Evolutionary conservation across 2,113 vertebrate genomes (phyloP), one percentile per base, ranked within the genome.

Genomic region (Cettia cetti): DNA sequence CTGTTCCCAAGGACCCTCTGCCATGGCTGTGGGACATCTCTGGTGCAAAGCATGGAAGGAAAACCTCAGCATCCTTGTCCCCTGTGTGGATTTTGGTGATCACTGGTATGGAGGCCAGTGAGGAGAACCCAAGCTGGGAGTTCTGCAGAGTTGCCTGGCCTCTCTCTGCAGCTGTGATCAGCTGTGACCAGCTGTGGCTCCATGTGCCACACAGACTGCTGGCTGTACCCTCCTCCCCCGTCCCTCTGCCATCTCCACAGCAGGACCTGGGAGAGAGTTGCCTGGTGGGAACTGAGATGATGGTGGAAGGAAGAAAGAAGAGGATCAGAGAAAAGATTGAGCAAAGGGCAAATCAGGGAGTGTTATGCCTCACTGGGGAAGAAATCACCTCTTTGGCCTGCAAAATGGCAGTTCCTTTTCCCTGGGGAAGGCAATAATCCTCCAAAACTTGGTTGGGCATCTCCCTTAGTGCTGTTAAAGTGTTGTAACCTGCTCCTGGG

Each of bases 91-190:
- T 22, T 69, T 71, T 3, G 8, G 33, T 37, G 21, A 18, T 75
- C 49, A 5, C 37, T 6, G 2, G 18, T 7, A 0, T 20, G 59
- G 77, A 30, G 0, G 2, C 63, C 53, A 19, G 30, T 15, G 68
- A 83, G 87, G 31, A 87, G 70, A 45, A 27, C 3, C 26, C 1
- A 4, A 71, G 69, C 61, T 77, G 89, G 26, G 42, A 42, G 75
- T 20, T 30, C 35, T 45, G 50, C 64, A 37, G 86, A 86, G 57
- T 49, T 94, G 57, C 82, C 59, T 56, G 70, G 77, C 33, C 57
- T 66, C 63, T 13, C 22, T 8, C 28, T 13, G 69, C 59, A 64
- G 37, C 71, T 39, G 40, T 86, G 76, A 27, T 40, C 56, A 61
- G 44, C 72, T 45, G 40, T 86, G 76, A 27, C 44, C 56, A 61